Conservation (phyloP, 2,797 vertebrate species). For the Numenius phaeopus region DNA sequence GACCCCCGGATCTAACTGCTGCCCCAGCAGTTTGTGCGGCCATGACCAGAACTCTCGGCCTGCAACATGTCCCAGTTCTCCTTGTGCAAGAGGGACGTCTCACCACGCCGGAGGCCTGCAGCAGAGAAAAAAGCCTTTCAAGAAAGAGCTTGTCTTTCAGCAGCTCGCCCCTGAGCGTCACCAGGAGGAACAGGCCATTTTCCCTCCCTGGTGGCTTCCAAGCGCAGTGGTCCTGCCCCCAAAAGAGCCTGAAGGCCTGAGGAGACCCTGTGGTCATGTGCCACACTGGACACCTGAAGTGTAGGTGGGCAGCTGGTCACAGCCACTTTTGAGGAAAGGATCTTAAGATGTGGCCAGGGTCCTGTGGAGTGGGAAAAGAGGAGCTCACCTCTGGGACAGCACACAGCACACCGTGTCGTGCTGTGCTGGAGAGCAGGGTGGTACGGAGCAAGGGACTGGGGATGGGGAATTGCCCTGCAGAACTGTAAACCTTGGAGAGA, state of each 20-base stretch:
- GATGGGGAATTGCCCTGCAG: background rate
- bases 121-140: background rate
- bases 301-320: background rate
- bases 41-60: accelerated
- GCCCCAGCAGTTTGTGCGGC: accelerated
- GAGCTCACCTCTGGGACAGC: accelerated
- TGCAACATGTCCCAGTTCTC: accelerated
- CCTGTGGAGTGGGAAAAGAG: background rate
- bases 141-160: background rate
- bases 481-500: background rate
- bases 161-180: background rate
- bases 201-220: background rate
- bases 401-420: background rate
- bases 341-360: background rate
- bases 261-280: accelerated
- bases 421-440: accelerated
- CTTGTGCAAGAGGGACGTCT: background rate
- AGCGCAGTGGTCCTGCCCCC: background rate
- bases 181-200: background rate
- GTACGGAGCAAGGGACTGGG: background rate
- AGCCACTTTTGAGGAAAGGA: background rate
- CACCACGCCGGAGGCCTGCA: accelerated
- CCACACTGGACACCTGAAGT: too few relatives aligned
- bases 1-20: background rate
- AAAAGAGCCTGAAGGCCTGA: background rate